phyloP scores from a whole-genome alignment of 2,113 vertebrate species.

The Onychostoma macrolepis region DNA sequence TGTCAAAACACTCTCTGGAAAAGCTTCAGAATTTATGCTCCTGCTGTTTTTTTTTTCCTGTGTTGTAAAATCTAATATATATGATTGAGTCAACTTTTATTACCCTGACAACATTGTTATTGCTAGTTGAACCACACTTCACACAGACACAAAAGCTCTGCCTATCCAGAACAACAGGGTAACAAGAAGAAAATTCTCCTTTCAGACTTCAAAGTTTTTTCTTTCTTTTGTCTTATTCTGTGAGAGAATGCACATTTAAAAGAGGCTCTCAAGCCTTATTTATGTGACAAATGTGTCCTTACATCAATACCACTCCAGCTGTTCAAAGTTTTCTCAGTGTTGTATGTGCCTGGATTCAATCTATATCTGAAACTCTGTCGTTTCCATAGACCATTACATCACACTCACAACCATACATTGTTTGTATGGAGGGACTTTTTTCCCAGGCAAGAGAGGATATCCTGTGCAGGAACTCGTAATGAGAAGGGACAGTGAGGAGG shows the following conservation, averaged over 20 bases:
- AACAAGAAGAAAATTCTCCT: constrained; percentile 1
- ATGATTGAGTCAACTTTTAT: constrained; percentile 31
- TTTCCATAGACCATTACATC: constrained; percentile 46
- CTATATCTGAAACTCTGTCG: constrained; percentile 40
- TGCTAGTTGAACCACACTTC: constrained; percentile 18
- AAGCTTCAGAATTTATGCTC: background rate
- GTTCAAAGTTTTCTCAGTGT: constrained; percentile 1
- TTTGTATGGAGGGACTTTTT: constrained; percentile 39
- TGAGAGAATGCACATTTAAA: background rate
- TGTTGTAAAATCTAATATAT: constrained; percentile 28
- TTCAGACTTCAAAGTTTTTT: background rate
- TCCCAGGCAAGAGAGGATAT: constrained; percentile 64
- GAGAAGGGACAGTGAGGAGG: constrained; percentile 31
- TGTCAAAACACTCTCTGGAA: constrained; percentile 30
- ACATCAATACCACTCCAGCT: background rate
- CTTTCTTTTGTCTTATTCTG: background rate
- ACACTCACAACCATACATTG: constrained; percentile 45
- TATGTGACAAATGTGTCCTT: background rate
- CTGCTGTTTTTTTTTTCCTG: constrained; percentile 8
- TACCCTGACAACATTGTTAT: background rate
- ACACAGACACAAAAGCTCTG: background rate
- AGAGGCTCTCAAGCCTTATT: constrained; percentile 1
- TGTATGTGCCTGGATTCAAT: constrained; percentile 6
- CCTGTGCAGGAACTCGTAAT: constrained; percentile 57
- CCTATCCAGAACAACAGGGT: background rate